Evolutionary conservation across 2,113 vertebrate genomes (phyloP), one percentile per base, ranked within the genome.

Genomic region (Acrocephalus kingi): DNA sequence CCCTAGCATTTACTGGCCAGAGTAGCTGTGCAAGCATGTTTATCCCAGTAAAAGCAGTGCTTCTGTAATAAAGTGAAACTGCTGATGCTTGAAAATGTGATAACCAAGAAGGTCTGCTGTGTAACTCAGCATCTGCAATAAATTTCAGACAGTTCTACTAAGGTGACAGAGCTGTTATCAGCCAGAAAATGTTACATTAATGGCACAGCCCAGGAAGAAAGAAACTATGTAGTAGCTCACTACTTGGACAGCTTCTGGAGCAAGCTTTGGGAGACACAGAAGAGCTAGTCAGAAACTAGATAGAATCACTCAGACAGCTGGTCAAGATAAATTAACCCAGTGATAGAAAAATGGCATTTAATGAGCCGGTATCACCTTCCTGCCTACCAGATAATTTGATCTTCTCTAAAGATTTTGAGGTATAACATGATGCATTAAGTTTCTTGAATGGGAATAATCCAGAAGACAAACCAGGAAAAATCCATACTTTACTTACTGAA

Each of bases 381-480:
- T 71, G 28, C 21, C 39, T 82, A 31, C 24, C 11, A 61, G 27
- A 41, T 46, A 4, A 23, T 31, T 84, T 72, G 22, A 35, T 10
- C 15, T 85, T 58, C 35, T 73, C 12, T 80, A 43, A 76, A 84
- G 39, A 16, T 10, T 73, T 54, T 27, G 35, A 78, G 43, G 4
- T 69, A 80, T 11, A 39, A 7, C 12, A 27, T 21, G 31, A 30
- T 39, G 4, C 12, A 39, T 27, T 43, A 73, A 30, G 18, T 52
- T 87, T 35, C 16, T 48, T 64, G 54, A 72, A 69, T 37, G 4
- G 4, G 10, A 51, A 80, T 22, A 87, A 82, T 2, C 7, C 9
- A 24, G 12, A 27, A 79, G 10, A 14, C 1, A 67, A 81, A 48
- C 2, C 6, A 56, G 35, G 20, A 17, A 13, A 48, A 3, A 0